Conservation (phyloP, 2,113 vertebrate genomes). For the Gadus macrocephalus region DNA sequence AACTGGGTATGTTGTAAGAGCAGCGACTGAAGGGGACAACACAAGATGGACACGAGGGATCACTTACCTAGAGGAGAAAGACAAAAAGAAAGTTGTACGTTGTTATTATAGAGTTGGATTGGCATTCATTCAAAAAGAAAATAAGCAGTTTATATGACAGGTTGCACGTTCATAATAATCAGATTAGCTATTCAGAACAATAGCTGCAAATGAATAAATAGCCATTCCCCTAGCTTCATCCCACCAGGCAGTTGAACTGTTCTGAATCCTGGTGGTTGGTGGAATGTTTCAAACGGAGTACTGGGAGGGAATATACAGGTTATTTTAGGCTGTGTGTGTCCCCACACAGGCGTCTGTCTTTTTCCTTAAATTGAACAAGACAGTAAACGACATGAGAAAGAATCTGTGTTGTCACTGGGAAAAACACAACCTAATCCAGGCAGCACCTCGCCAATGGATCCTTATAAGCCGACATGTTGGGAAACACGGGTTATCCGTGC, state of each 20-base stretch:
- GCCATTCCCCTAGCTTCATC: constrained; percentile 5
- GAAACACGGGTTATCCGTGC: constrained; percentile 50
- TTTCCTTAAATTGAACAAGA: constrained; percentile 19
- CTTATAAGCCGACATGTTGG: constrained; percentile 13
- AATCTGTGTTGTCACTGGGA: not conserved
- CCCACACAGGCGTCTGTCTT: constrained; percentile 7
- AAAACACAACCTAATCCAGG: constrained; percentile 37
- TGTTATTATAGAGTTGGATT: no score
- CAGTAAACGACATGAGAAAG: constrained; percentile 20
- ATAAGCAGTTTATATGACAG: no score
- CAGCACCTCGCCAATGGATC: not conserved
- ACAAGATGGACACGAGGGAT: not conserved
- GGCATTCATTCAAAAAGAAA: no score
- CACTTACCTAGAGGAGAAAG: constrained; percentile 67
- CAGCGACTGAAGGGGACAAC: no score
- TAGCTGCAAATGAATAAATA: constrained; percentile 18
- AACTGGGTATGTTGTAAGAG: no score
- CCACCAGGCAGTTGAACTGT: not conserved
- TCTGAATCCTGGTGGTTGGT: no score
- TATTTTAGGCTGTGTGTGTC: not conserved
- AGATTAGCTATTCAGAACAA: not conserved
- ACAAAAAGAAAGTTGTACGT: constrained; percentile 24
- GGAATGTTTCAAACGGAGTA: not conserved
- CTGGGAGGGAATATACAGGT: constrained; percentile 10
- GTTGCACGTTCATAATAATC: not conserved